Percentiles rank a stretch among this genome's conserved stretches.
Evolutionary conservation across 2,888 invertebrate genomes (phyloP).

Genomic region (Brenthis daphne): DNA sequence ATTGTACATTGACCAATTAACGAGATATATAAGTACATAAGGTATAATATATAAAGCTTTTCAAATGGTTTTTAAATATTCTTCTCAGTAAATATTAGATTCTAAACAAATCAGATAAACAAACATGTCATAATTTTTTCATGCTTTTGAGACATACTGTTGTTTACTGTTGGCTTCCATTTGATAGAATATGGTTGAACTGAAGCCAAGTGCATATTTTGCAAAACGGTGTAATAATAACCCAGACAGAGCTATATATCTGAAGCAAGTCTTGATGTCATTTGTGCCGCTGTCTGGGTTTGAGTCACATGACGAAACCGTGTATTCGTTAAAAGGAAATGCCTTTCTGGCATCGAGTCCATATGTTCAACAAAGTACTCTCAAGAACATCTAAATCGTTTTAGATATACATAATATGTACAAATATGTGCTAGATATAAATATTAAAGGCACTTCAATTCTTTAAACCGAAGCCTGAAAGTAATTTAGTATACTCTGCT

Average conservation of each 20-base stretch:
- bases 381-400: background rate
- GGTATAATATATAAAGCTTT: too few species aligned
- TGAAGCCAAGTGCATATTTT: constrained; percentile 71
- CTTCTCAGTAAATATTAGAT: too few species aligned
- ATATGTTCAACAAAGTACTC: background rate
- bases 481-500: background rate
- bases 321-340: constrained; percentile 29
- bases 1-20: too few species aligned
- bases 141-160: constrained; percentile 10
- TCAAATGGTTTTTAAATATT: too few species aligned
- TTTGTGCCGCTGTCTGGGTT: constrained; percentile 42
- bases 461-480: background rate
- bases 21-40: too few species aligned
- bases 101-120: background rate
- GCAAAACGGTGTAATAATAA: constrained; percentile 68
- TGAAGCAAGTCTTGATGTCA: constrained; percentile 29
- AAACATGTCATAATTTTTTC: background rate
- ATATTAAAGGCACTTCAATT: background rate
- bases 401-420: background rate
- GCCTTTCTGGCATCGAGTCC: constrained; percentile 8
- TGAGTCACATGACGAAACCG: constrained; percentile 30
- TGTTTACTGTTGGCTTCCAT: constrained; percentile 53
- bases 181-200: constrained; percentile 66
- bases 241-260: constrained; percentile 63
- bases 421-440: background rate